Base-by-base conservation (phyloP, 2,113 vertebrate species). In the Lophochroa leadbeateri region DNA sequence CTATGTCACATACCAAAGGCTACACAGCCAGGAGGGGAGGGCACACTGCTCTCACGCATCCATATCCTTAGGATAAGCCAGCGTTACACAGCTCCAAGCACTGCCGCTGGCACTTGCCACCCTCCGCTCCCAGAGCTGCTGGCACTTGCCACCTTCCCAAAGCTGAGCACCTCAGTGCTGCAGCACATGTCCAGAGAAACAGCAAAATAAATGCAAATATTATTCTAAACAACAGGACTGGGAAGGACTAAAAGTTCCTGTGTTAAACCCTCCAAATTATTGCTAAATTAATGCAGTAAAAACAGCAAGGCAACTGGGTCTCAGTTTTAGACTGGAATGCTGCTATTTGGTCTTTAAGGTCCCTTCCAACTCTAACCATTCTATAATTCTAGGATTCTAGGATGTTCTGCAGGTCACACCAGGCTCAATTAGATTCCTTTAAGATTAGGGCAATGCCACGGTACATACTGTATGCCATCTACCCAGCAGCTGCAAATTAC, bases 71-170 rank as follows among this genome's bases (percentile, higher is more conserved):
- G 25, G 13, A 14, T 29, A 68, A 75, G 43, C 33, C 63, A 37
- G 28, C 3, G 4, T n/a, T 37, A 25, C 23, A 23, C 44, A 41
- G 44, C 14, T 19, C 18, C 25, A 43, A 14, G 50, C 13, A 1
- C 39, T 52, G 44, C 7, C 3, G 25, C 25, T 1, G 3, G 24
- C 1, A 25, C 39, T 82, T 25, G 17, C 17, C 6, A 2, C 41
- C 21, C 21, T 58, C 57, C 57, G 24, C 57, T 58, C 33, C 55
- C 55, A 57, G 33, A 60, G 58, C 15, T 35, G 14, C 58, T 60
- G 58, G n/a, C 23, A 25, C 15, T 60, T 37, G 23, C 33, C 14
- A 24, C 41, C 6, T 35, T 49, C 31, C 37, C 25, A 71, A 58
- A 71, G 49, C 25, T 27, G 39, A 69, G 55, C 46, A 35, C 41